Conservation (phyloP, 2,113 vertebrate species). For the Prietella phreatophila region DNA sequence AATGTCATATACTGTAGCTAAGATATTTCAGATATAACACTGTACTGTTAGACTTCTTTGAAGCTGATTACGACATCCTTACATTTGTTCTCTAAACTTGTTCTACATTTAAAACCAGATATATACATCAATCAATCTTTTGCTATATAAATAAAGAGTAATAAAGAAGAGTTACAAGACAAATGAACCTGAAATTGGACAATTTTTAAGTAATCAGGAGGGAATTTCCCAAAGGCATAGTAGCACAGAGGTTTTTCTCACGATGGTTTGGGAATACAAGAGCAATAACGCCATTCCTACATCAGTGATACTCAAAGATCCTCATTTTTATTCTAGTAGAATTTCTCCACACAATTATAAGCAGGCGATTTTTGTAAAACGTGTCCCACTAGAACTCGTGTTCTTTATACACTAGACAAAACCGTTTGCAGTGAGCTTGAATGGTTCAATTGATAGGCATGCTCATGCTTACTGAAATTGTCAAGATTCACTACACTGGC, state of each 20-base stretch:
- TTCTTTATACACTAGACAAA: constrained; percentile 56
- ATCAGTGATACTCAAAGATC: not conserved
- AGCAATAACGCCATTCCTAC: not conserved
- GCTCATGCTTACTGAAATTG: constrained; percentile 52
- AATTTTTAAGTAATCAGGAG: constrained; percentile 18
- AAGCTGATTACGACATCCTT: not conserved
- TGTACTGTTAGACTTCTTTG: not conserved
- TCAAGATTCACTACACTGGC: constrained; percentile 51
- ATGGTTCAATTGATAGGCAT: constrained; percentile 51
- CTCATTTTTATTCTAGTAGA: not conserved
- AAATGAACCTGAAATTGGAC: constrained; percentile 22
- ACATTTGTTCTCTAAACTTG: no score
- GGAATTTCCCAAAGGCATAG: constrained; percentile 26
- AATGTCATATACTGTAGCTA: not conserved
- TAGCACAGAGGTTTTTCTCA: not conserved
- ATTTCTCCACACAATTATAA: not conserved
- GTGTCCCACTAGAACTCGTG: constrained; percentile 60
- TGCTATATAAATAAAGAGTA: not conserved
- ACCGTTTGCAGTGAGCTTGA: constrained; percentile 63
- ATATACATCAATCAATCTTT: not conserved
- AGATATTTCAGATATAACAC: not conserved
- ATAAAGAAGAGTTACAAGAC: not conserved
- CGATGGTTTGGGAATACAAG: not conserved
- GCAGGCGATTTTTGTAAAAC: not conserved
- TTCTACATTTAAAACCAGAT: not conserved